phyloP scores from a whole-genome alignment of 1,140 invertebrate species.

The Drosophila bipectinata region DNA sequence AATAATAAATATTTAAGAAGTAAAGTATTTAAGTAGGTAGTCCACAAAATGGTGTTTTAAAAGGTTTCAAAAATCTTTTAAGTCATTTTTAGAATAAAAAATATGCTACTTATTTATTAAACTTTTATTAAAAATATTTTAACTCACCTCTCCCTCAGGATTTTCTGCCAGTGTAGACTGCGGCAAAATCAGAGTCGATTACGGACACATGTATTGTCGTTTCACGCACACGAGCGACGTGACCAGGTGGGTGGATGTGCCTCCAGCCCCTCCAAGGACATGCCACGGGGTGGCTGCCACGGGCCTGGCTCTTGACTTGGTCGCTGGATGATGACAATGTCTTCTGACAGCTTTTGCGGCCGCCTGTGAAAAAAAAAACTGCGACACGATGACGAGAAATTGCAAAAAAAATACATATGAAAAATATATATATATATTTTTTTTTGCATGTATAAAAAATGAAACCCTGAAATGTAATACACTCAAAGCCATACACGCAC shows the following conservation, averaged over 20 bases:
- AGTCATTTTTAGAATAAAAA: no score
- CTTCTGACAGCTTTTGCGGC: constrained; percentile 71
- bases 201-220: constrained; percentile 62
- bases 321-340: constrained; percentile 76
- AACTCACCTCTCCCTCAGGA: background rate
- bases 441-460: constrained; percentile 30
- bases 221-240: constrained; percentile 53
- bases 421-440: constrained; percentile 9
- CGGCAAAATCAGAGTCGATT: constrained; percentile 53
- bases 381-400: constrained; percentile 76
- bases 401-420: constrained; percentile 39
- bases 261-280: background rate
- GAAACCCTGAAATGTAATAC: constrained; percentile 75
- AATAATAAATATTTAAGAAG: no score
- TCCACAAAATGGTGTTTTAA: no score
- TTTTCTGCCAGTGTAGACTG: background rate
- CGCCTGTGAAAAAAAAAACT: constrained; percentile 65
- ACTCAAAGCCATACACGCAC: constrained; percentile 52
- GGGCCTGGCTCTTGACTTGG: constrained; percentile 28
- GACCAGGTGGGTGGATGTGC: constrained; percentile 60
- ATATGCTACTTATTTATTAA: background rate
- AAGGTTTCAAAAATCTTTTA: no score
- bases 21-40: no score
- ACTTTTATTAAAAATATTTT: background rate
- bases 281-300: constrained; percentile 7